phyloP scores from a whole-genome alignment of 2,113 vertebrate species.

The Oryzias melastigma region DNA sequence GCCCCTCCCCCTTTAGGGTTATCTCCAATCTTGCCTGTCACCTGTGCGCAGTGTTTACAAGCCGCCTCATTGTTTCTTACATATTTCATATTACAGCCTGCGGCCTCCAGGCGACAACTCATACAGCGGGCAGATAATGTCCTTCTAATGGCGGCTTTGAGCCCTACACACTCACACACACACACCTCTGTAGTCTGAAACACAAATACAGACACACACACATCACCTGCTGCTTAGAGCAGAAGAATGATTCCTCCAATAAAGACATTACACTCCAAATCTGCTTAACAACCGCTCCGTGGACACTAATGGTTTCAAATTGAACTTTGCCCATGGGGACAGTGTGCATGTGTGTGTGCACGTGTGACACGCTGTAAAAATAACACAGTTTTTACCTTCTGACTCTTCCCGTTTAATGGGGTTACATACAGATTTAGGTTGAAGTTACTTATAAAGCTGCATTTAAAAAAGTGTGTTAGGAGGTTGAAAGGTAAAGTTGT shows the following conservation, averaged over 20 bases:
- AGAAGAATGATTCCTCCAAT: slow-evolving; percentile 77
- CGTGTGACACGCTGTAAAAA: slow-evolving; percentile 19
- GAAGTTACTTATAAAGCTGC: slow-evolving; percentile 17
- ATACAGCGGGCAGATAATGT: slow-evolving; percentile 62
- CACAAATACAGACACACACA: slow-evolving; percentile 43
- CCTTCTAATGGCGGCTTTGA: slow-evolving; percentile 65
- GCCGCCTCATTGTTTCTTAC: slow-evolving; percentile 69
- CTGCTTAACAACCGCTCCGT: slow-evolving; percentile 72
- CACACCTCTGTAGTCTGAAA: slow-evolving; percentile 31
- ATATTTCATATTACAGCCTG: slow-evolving; percentile 71
- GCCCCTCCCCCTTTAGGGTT: slow-evolving; percentile 14
- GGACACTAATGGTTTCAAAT: slow-evolving; percentile 78
- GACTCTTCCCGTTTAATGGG: slow-evolving; percentile 25
- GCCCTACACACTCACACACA: slow-evolving; percentile 30
- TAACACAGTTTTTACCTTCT: neutral
- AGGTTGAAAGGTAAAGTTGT: slow-evolving; percentile 1
- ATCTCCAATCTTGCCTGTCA: slow-evolving; percentile 44
- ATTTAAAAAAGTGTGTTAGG: slow-evolving; percentile 31
- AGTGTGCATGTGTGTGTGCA: slow-evolving; percentile 16
- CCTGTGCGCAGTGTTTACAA: slow-evolving; percentile 66
- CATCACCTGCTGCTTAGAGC: slow-evolving; percentile 70
- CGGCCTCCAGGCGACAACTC: slow-evolving; percentile 61
- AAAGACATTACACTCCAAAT: slow-evolving; percentile 78
- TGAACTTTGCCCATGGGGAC: slow-evolving; percentile 70
- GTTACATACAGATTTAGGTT: slow-evolving; percentile 29